Percentiles rank a stretch among this genome's conserved stretches.
These are phyloP conservation scores for Reinhardtius hippoglossoides DNA, from an alignment of 2,113 vertebrate species.

Conservation along the genomic window DNA sequence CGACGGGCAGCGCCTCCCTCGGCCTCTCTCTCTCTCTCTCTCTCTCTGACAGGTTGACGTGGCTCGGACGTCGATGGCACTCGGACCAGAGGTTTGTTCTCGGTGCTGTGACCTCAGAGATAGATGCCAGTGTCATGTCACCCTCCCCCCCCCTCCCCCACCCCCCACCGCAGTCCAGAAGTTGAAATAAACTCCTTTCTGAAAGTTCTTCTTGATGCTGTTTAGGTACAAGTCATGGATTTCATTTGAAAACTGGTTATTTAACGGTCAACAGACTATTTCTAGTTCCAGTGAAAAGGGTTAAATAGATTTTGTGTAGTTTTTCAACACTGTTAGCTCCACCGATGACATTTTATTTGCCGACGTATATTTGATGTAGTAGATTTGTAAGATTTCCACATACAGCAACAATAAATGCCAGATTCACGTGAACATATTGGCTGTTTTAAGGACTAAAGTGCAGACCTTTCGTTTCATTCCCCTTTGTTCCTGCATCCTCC, in stretches of 20 bases:
- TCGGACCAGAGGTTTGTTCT: slow-evolving; percentile 55
- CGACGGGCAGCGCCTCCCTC: slow-evolving; percentile 48
- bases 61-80: slow-evolving; percentile 57
- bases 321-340: no score
- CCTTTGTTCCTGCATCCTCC: neutral
- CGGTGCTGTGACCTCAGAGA: slow-evolving; percentile 69
- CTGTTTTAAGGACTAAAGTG: neutral
- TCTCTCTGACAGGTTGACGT: slow-evolving; percentile 73
- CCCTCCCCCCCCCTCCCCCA: slow-evolving; percentile 5
- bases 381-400: neutral
- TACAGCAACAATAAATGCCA: neutral
- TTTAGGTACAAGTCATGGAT: neutral
- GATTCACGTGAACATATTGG: neutral
- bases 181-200: slow-evolving; percentile 44
- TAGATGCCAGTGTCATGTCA: slow-evolving; percentile 55
- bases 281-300: no score
- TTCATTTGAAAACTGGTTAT: neutral
- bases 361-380: neutral
- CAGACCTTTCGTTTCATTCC: neutral
- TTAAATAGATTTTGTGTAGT: no score
- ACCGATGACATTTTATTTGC: no score
- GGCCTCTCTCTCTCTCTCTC: slow-evolving; percentile 34
- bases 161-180: slow-evolving; percentile 22
- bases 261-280: no score
- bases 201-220: neutral